Percentiles rank a stretch among this genome's conserved stretches.
Conservation (phyloP, 2,797 vertebrate species). For the Sciaenops ocellatus region DNA sequence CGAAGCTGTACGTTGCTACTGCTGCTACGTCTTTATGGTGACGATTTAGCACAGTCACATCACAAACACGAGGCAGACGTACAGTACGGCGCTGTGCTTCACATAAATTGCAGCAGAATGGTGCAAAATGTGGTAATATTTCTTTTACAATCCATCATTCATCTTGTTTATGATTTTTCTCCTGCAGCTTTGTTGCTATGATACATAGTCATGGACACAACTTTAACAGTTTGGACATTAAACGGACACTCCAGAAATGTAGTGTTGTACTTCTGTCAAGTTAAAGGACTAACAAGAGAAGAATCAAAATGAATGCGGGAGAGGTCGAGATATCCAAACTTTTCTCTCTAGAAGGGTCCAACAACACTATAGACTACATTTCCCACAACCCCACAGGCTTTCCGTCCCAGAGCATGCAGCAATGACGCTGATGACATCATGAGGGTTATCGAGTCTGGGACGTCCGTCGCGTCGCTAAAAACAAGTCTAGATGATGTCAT, state of each 20-base stretch:
- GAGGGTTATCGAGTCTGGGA: background rate
- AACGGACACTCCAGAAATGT: background rate
- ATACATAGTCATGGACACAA: too few relatives aligned
- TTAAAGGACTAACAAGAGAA: background rate
- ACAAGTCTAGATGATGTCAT: background rate
- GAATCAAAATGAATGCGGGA: too few relatives aligned
- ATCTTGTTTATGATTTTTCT: background rate
- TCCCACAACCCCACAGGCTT: background rate
- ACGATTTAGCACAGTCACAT: conserved; percentile 7
- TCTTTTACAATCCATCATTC: conserved; percentile 14
- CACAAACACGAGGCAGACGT: conserved; percentile 8
- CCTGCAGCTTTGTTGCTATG: background rate
- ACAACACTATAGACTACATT: background rate
- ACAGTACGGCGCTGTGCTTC: background rate
- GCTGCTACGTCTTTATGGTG: background rate
- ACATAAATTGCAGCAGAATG: conserved; percentile 10
- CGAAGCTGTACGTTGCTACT: background rate
- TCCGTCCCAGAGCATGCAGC: background rate
- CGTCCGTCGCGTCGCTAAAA: background rate
- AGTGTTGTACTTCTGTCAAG: background rate
- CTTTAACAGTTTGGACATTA: background rate
- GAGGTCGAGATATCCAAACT: background rate
- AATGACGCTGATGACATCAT: background rate
- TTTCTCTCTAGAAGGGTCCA: background rate
- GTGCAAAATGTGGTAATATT: background rate